Evolutionary conservation across 2,797 vertebrate genomes (phyloP).

Genomic region (Semotilus atromaculatus): DNA sequence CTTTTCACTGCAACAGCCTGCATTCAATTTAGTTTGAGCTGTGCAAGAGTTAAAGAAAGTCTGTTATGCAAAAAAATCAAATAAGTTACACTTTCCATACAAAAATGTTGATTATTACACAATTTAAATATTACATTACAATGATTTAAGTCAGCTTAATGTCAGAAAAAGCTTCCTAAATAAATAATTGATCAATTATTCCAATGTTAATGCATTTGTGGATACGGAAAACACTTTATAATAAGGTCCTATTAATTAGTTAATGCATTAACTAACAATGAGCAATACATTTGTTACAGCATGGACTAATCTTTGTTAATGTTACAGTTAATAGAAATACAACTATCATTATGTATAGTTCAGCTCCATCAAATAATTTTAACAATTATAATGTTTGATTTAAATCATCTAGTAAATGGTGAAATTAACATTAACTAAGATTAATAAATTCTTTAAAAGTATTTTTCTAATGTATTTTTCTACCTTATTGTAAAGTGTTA

Average conservation of each 20-base stretch:
- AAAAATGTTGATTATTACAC: neutral
- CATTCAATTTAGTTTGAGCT: neutral
- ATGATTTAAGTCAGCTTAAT: neutral
- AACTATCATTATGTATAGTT: neutral
- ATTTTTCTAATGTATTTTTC: neutral
- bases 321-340: neutral
- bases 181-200: neutral
- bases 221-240: neutral
- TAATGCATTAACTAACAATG: neutral
- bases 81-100: neutral
- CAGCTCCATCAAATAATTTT: neutral
- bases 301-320: neutral
- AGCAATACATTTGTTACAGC: neutral
- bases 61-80: neutral
- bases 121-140: neutral
- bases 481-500: neutral
- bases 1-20: conserved; percentile 8
- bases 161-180: neutral
- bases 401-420: neutral
- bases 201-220: conserved; percentile 2
- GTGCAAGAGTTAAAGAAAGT: neutral
- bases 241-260: neutral
- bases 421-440: neutral
- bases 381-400: neutral
- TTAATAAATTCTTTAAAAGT: neutral